A percentile compares a stretch with the other conserved stretches of the same genome.
Conservation (phyloP, 2,113 vertebrate species). For the Raphicerus campestris region DNA sequence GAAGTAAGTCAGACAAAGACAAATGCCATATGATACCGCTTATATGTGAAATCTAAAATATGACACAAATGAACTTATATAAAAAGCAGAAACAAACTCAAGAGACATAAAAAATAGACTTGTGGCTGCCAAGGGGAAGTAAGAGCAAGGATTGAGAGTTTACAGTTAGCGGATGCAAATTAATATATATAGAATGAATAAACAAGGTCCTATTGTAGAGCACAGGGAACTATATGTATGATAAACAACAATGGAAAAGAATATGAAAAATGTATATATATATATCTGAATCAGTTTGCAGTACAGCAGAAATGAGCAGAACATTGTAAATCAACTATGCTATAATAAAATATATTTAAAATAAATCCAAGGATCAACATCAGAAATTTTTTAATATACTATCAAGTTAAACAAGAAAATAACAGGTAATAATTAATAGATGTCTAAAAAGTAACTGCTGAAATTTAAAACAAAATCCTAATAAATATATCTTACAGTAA, state of each 20-base stretch:
- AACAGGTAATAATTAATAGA: background rate
- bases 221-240: background rate
- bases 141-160: background rate
- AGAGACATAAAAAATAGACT: background rate
- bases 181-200: background rate
- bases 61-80: background rate
- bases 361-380: background rate
- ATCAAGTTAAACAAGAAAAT: background rate
- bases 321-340: background rate
- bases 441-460: background rate
- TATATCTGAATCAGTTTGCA: background rate
- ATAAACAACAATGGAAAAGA: background rate
- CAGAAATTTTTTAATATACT: background rate
- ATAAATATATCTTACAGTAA: background rate
- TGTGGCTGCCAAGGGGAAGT: background rate
- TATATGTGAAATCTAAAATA: background rate
- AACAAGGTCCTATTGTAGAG: background rate
- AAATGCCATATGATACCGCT: background rate
- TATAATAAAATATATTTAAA: background rate
- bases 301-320: background rate
- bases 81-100: background rate
- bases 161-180: background rate
- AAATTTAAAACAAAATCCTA: background rate
- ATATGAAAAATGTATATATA: background rate
- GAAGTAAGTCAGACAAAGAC: background rate